phyloP scores from a whole-genome alignment of 2,797 vertebrate genomes.

The Anguilla anguilla region DNA sequence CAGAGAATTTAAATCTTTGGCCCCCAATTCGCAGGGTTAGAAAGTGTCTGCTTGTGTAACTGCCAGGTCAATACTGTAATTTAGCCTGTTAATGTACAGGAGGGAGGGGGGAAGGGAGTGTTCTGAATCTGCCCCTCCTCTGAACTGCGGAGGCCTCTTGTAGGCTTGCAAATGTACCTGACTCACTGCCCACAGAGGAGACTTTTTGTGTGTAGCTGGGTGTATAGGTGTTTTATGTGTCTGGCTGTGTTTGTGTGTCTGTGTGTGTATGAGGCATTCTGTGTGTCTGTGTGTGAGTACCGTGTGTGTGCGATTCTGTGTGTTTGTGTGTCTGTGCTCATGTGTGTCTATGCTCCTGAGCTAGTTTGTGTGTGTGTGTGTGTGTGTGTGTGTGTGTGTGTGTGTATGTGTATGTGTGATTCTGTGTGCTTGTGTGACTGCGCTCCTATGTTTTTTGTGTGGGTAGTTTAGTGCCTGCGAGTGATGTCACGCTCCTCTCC shows the following conservation, averaged over 20 bases:
- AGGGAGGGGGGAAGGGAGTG: not conserved
- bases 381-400: conserved; percentile 9
- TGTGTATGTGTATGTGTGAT: not conserved
- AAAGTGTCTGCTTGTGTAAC: not conserved
- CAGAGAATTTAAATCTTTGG: not conserved
- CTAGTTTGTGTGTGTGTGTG: conserved; percentile 22
- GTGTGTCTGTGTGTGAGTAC: not conserved
- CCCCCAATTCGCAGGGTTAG: not conserved
- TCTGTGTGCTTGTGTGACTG: not conserved
- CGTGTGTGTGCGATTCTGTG: not conserved
- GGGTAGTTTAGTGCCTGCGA: not conserved
- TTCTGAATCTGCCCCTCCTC: not conserved
- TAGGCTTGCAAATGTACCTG: not conserved
- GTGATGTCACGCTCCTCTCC: not conserved
- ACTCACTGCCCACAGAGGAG: conserved; percentile 54
- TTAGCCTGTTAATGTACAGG: not conserved
- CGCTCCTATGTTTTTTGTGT: not conserved
- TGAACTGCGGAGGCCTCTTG: not conserved
- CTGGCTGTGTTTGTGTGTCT: not conserved
- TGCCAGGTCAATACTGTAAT: not conserved
- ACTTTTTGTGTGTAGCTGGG: conserved; percentile 16
- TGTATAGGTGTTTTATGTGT: not conserved
- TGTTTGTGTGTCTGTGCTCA: not conserved
- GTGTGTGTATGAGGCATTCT: not conserved
- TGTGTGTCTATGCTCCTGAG: not conserved